Evolutionary conservation across 1,140 invertebrate genomes (phyloP).

Genomic region (Nasonia longicornis): DNA sequence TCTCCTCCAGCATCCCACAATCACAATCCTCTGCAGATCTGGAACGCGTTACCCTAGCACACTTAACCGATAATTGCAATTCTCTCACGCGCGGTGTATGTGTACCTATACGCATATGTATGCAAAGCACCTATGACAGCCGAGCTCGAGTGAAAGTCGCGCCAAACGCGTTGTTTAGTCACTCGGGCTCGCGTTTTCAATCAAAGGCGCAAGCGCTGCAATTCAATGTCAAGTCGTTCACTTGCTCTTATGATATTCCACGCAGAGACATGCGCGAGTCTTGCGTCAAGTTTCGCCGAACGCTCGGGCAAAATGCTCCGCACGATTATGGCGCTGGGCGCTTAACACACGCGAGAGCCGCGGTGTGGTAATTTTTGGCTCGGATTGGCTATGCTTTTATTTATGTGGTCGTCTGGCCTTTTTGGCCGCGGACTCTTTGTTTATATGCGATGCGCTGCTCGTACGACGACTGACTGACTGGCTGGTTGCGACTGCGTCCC

Average conservation of each 20-base stretch:
- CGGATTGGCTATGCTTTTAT: not conserved
- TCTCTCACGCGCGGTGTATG: not conserved
- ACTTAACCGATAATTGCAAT: not conserved
- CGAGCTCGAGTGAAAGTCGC: constrained; percentile 2
- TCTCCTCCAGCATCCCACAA: no score
- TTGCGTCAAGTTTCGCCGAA: not conserved
- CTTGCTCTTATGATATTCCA: not conserved
- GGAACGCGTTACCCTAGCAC: no score
- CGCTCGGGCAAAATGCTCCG: not conserved
- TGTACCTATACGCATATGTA: not conserved
- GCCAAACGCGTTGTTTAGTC: not conserved
- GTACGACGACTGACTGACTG: no score
- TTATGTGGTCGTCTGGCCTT: not conserved
- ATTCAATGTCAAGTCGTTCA: constrained; percentile 5
- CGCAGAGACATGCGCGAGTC: not conserved
- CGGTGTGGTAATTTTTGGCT: constrained; percentile 16
- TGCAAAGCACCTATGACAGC: not conserved
- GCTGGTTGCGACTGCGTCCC: no score
- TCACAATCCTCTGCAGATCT: no score
- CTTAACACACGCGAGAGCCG: not conserved
- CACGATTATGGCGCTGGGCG: not conserved
- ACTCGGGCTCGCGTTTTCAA: not conserved
- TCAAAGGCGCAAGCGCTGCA: not conserved
- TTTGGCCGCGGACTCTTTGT: not conserved
- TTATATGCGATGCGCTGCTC: no score